Conservation (phyloP, 2,113 vertebrate genomes). For the Chloebia gouldiae region DNA sequence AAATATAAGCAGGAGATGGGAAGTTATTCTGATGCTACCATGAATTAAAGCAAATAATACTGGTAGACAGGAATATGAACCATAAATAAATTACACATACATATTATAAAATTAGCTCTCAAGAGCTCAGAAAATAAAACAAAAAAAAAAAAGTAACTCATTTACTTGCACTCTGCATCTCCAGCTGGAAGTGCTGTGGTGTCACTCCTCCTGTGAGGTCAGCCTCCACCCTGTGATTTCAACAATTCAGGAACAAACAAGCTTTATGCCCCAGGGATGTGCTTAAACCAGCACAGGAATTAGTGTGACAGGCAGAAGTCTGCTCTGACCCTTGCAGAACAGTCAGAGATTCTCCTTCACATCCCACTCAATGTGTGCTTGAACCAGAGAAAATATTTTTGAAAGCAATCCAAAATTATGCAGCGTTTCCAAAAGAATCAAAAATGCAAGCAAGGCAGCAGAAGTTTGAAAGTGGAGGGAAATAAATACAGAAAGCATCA, state of each 20-base stretch:
- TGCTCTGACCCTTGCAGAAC: neutral
- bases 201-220: neutral
- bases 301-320: neutral
- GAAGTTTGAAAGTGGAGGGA: neutral
- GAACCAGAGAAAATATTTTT: neutral
- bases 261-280: neutral
- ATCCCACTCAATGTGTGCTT: neutral
- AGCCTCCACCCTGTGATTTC: neutral
- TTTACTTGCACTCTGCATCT: neutral
- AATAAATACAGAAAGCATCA: neutral
- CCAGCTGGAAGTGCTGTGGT: neutral
- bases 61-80: neutral
- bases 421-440: neutral
- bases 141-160: neutral
- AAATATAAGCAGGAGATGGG: neutral
- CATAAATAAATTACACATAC: neutral
- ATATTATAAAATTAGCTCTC: neutral
- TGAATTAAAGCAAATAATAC: neutral
- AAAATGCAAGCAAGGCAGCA: neutral
- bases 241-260: neutral
- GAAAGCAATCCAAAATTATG: neutral
- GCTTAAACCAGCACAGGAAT: neutral
- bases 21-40: neutral
- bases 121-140: neutral
- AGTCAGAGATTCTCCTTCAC: slow-evolving; percentile 3